Conservation (phyloP, 2,888 invertebrate genomes). For the Tinea semifulvella region DNA sequence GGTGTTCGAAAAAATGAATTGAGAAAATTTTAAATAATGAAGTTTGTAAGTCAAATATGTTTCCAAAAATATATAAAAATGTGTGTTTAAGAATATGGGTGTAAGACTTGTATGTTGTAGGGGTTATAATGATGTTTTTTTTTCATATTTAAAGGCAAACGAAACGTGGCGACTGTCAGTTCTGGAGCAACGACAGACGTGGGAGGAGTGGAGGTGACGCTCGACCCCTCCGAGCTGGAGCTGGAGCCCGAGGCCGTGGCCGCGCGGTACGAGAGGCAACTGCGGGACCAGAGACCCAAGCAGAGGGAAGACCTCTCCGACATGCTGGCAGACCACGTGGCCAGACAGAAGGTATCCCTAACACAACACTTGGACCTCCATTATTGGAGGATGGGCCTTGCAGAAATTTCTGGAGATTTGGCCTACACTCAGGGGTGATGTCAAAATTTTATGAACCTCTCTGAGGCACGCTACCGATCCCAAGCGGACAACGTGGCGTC, state of each 20-base stretch:
- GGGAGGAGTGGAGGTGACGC: slow-evolving; percentile 86
- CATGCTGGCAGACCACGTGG: slow-evolving; percentile 98
- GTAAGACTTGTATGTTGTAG: too few relatives aligned
- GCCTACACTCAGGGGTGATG: too few relatives aligned
- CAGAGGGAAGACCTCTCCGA: slow-evolving; percentile 95
- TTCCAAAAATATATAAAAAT: too few relatives aligned
- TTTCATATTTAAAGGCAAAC: slow-evolving; percentile 17
- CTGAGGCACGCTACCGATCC: too few relatives aligned
- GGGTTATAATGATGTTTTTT: not conserved
- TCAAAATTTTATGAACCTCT: too few relatives aligned
- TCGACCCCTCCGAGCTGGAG: slow-evolving; percentile 97
- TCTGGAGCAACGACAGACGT: slow-evolving; percentile 24
- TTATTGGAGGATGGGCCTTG: too few relatives aligned
- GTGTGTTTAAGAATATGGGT: too few relatives aligned
- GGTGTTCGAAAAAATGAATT: too few relatives aligned
- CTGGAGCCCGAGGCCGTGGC: slow-evolving; percentile 96
- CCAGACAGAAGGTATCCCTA: slow-evolving; percentile 96
- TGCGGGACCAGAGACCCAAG: slow-evolving; percentile 91
- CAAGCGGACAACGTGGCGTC: too few relatives aligned
- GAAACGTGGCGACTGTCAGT: slow-evolving; percentile 25
- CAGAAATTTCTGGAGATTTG: too few relatives aligned
- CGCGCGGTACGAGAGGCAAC: slow-evolving; percentile 93
- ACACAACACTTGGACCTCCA: not conserved
- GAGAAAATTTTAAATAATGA: too few relatives aligned
- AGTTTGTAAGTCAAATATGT: too few relatives aligned